Evolutionary conservation across 1,140 invertebrate species (phyloP).

Genomic region (Vanessa atalanta): DNA sequence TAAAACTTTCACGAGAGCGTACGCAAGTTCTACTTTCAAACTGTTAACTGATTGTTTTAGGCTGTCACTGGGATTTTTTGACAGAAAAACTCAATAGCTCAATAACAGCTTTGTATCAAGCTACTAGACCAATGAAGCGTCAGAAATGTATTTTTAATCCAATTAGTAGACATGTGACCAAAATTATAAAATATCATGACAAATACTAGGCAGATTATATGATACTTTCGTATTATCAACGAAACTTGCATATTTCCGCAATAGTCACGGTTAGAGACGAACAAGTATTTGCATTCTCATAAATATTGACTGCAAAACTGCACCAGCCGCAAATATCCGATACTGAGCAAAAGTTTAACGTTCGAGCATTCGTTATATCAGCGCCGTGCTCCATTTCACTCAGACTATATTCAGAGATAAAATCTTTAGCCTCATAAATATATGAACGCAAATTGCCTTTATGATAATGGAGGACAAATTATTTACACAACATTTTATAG

Average conservation of each 20-base stretch:
- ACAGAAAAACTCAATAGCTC: too few relatives aligned
- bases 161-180: too few relatives aligned
- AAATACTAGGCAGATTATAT: background rate
- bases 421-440: background rate
- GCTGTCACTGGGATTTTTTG: too few relatives aligned
- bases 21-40: too few relatives aligned
- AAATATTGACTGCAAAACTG: constrained; percentile 8
- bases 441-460: background rate
- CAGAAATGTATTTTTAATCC: too few relatives aligned
- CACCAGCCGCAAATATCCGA: constrained; percentile 7
- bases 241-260: background rate
- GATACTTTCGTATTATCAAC: background rate
- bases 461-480: too few relatives aligned
- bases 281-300: constrained; percentile 11
- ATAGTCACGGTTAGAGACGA: background rate
- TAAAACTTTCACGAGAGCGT: too few relatives aligned
- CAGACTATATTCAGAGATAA: constrained; percentile 5
- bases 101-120: too few relatives aligned
- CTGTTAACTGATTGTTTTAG: too few relatives aligned
- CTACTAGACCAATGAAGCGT: too few relatives aligned
- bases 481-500: too few relatives aligned
- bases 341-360: constrained; percentile 7
- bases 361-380: constrained; percentile 7
- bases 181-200: background rate
- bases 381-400: constrained; percentile 6